Percentiles rank a stretch among this genome's conserved stretches.
Conservation (phyloP, 2,888 invertebrate species). For the Idaea straminata region DNA sequence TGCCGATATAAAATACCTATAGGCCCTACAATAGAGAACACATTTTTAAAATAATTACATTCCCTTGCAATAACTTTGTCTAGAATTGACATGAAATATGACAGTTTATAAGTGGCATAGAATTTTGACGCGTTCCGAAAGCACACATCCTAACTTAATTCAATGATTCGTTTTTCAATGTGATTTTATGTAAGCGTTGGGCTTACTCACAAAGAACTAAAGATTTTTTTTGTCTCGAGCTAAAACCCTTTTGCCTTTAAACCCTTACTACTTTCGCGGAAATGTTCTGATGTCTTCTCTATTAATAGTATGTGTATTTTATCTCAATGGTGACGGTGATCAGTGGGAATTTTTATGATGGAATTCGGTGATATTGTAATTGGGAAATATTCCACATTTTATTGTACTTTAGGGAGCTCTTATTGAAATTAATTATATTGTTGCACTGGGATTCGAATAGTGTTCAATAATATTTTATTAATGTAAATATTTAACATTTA, state of each 20-base stretch:
- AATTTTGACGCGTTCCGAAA: too few relatives aligned
- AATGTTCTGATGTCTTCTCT: not conserved
- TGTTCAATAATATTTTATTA: not conserved
- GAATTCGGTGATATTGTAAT: slow-evolving; percentile 24
- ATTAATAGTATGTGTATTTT: not conserved
- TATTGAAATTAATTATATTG: not conserved
- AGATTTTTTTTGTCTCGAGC: too few relatives aligned
- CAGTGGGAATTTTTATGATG: slow-evolving; percentile 22
- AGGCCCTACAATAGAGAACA: not conserved
- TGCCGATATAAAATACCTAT: not conserved
- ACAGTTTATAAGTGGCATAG: too few relatives aligned
- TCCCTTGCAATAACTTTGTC: not conserved
- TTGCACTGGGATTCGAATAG: slow-evolving; percentile 2
- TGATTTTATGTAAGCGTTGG: too few relatives aligned
- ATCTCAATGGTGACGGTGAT: slow-evolving; percentile 11
- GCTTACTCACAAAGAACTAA: too few relatives aligned
- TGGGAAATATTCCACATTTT: slow-evolving; percentile 22
- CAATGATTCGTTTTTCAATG: too few relatives aligned
- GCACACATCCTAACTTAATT: too few relatives aligned
- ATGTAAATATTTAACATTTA: not conserved
- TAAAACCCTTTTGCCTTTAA: too few relatives aligned
- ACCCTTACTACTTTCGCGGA: too few relatives aligned
- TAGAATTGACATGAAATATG: not conserved
- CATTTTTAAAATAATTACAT: not conserved
- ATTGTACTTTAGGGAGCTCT: slow-evolving; percentile 6